Evolutionary conservation across 2,888 invertebrate genomes (phyloP).

Genomic region (Dermolepida albohirtum): DNA sequence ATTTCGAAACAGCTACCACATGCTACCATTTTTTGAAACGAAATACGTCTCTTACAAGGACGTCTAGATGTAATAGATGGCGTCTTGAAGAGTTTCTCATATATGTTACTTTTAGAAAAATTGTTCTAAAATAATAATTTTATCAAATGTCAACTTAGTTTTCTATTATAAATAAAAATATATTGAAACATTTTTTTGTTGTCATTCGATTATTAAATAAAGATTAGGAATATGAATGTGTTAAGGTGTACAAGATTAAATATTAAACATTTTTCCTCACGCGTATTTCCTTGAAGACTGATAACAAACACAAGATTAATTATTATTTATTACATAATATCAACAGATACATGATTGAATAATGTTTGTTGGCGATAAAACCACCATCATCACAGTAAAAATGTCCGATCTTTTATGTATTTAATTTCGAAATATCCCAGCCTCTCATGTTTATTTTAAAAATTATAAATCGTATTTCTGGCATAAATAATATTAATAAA

Average conservation of each 20-base stretch:
- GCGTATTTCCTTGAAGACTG: conserved; percentile 19
- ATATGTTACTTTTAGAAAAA: too few relatives aligned
- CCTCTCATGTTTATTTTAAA: conserved; percentile 25
- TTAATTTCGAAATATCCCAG: conserved; percentile 25
- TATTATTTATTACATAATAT: conserved; percentile 39
- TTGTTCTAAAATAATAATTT: too few relatives aligned
- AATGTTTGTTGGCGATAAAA: conserved; percentile 29
- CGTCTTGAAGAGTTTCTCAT: too few relatives aligned
- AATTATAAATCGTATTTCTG: conserved; percentile 25
- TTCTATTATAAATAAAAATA: conserved; percentile 4
- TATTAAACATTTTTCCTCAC: conserved; percentile 16
- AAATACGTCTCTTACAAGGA: too few relatives aligned
- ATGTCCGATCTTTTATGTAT: conserved; percentile 15
- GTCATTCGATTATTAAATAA: conserved; percentile 8
- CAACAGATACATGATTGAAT: conserved; percentile 21
- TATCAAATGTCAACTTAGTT: too few relatives aligned
- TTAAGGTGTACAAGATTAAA: conserved; percentile 22
- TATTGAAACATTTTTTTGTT: conserved; percentile 20
- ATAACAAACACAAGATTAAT: conserved; percentile 39
- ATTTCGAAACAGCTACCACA: too few relatives aligned
- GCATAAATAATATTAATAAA: conserved; percentile 25
- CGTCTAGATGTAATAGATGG: too few relatives aligned
- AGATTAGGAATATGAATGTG: conserved; percentile 8
- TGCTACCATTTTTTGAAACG: too few relatives aligned
- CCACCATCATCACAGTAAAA: conserved; percentile 1